Evolutionary conservation across 2,888 invertebrate species (phyloP).

Genomic region (Drosophila kuntzei): DNA sequence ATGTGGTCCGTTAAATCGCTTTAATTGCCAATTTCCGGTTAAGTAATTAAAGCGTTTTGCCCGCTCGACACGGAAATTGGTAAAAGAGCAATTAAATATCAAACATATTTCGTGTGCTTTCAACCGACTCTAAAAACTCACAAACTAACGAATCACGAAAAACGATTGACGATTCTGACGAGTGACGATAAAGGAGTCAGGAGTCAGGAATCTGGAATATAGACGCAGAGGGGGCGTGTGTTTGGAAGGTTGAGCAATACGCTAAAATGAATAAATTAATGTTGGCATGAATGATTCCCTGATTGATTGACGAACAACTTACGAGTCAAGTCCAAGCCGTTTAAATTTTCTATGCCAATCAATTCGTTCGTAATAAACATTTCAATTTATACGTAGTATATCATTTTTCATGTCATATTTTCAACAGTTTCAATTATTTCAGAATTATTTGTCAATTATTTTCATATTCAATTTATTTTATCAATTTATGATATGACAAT

Average conservation of each 20-base stretch:
- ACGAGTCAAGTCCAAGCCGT: constrained; percentile 17
- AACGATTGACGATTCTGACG: constrained; percentile 8
- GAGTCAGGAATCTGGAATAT: background rate
- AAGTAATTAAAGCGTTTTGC: constrained; percentile 80
- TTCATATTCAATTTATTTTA: background rate
- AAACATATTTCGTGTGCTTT: constrained; percentile 65
- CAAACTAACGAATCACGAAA: constrained; percentile 19
- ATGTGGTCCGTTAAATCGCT: constrained; percentile 81
- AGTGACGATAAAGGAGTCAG: background rate
- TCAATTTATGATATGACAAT: too few species aligned
- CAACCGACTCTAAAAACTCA: constrained; percentile 11
- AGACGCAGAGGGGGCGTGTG: background rate
- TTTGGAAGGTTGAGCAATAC: background rate
- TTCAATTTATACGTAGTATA: constrained; percentile 43
- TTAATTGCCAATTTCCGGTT: constrained; percentile 83
- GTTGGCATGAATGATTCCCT: constrained; percentile 66
- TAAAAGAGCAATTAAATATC: constrained; percentile 72
- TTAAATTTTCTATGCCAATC: constrained; percentile 1
- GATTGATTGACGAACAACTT: constrained; percentile 65
- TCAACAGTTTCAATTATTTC: constrained; percentile 23
- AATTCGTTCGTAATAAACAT: constrained; percentile 24
- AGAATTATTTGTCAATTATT: constrained; percentile 6
- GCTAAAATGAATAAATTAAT: constrained; percentile 75
- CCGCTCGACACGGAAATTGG: constrained; percentile 63
- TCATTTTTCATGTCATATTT: constrained; percentile 21